Evolutionary conservation across 1,140 invertebrate species (phyloP), one percentile per base, ranked within the genome.

Genomic region (Atopsyche davidsoni): DNA sequence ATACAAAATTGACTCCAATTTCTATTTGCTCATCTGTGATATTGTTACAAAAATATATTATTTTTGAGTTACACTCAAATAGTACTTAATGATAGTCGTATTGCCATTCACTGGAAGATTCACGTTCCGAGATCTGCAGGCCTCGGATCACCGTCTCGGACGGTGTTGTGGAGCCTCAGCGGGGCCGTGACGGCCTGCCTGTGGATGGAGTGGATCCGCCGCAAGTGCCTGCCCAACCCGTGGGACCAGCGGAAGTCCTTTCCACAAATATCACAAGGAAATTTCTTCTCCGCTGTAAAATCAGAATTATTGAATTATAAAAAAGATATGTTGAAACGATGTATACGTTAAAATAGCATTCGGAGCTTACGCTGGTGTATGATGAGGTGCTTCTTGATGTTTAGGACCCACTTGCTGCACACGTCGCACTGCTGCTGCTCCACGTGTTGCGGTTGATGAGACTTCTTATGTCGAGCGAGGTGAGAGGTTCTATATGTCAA

Each of bases 401-500:
- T 18, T 3, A 39, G 14, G 2, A 39, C 36, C 36, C 36, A 39
- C 16, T 39, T 39, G 16, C 36, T 39, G 36, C 36, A 39, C 4
- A 39, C 16, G 16, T 39, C n/a, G 19, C 36, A 39, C 17, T 39
- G 36, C 6, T 28, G 24, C 6, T 6, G n/a, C 16, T 39, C 14
- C 14, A 10, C 10, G 4, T 16, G 14, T 18, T 13, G 19, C 17
- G 36, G 36, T 10, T 17, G 10, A 18, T 39, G 36, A 21, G 36
- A 16, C 19, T 39, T 39, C 16, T 39, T 39, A 21, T 39, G 36
- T 2, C 36, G 36, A 18, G 36, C 16, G 10, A 39, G 17, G 18
- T 39, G 36, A 39, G 36, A 39, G 16, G 16, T 39, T 17, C 36
- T 39, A 18, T 17, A 39, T n/a, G n/a, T n/a, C n/a, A n/a, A n/a